Percentiles rank a stretch among this genome's conserved stretches.
Evolutionary conservation across 37 sponge, comb jelly and placozoan genomes (phyloP).

Genomic region (Tethya wilhelma): DNA sequence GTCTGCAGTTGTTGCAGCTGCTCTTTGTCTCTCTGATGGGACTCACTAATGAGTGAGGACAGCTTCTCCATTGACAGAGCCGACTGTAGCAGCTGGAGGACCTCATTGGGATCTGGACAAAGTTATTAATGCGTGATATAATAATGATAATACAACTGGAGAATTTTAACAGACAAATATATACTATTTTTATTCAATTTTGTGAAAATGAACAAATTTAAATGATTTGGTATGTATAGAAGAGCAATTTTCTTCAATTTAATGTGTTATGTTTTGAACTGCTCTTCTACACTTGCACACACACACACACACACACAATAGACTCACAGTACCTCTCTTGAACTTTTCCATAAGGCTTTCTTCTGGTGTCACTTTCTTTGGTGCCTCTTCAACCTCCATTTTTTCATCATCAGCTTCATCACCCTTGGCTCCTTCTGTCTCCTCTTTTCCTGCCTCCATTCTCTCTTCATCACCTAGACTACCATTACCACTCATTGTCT

Average conservation of each 20-base stretch:
- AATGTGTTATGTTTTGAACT: too few relatives aligned
- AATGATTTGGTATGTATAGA: too few relatives aligned
- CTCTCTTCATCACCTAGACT: too few relatives aligned
- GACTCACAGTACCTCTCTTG: slow-evolving; percentile 5
- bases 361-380: not conserved
- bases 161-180: too few relatives aligned
- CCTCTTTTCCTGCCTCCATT: not conserved
- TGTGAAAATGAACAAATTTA: too few relatives aligned
- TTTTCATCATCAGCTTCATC: not conserved
- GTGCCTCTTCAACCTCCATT: not conserved
- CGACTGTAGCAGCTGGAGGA: slow-evolving; percentile 25
- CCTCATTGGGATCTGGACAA: slow-evolving; percentile 34
- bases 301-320: not conserved
- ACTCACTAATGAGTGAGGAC: slow-evolving; percentile 12
- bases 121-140: too few relatives aligned
- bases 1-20: slow-evolving; percentile 39
- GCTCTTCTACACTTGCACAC: not conserved
- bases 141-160: too few relatives aligned
- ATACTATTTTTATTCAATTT: not conserved
- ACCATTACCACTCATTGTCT: too few relatives aligned
- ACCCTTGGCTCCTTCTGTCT: not conserved
- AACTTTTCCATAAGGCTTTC: slow-evolving; percentile 8
- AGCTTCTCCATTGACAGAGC: slow-evolving; percentile 52
- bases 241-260: too few relatives aligned
- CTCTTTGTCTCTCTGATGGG: not conserved